phyloP scores from a whole-genome alignment of 2,888 invertebrate species.

The Zootermopsis nevadensis region DNA sequence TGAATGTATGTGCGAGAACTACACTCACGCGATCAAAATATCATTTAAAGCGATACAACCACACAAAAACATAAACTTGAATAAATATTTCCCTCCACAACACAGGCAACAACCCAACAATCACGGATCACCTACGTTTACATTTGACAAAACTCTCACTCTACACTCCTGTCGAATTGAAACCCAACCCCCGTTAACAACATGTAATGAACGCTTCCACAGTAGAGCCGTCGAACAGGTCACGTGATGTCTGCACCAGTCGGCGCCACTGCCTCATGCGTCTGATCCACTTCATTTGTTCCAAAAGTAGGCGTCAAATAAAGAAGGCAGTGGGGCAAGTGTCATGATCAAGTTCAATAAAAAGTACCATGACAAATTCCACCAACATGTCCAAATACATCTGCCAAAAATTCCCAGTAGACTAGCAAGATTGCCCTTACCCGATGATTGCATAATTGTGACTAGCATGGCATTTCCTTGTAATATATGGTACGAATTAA shows the following conservation, averaged over 20 bases:
- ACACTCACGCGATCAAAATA: not conserved
- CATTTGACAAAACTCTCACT: not conserved
- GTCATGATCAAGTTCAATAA: not conserved
- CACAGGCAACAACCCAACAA: constrained; percentile 16
- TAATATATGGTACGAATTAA: too few species aligned
- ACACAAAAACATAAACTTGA: not conserved
- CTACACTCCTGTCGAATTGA: not conserved
- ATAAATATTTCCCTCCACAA: not conserved
- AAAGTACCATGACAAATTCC: too few species aligned
- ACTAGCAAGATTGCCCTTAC: too few species aligned
- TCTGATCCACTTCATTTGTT: not conserved
- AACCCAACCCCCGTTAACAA: constrained; percentile 32
- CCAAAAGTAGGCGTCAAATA: not conserved
- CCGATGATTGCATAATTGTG: too few species aligned
- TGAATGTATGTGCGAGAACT: not conserved
- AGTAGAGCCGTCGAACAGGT: constrained; percentile 47
- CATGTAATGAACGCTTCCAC: constrained; percentile 47
- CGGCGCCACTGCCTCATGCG: not conserved
- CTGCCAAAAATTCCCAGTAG: too few species aligned
- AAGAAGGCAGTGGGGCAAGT: constrained; percentile 14
- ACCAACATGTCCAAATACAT: too few species aligned
- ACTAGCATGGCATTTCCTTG: too few species aligned
- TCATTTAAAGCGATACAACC: not conserved
- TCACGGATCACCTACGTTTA: not conserved
- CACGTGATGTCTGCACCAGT: constrained; percentile 48